Percentiles rank a stretch among this genome's conserved stretches.
Evolutionary conservation across 2,113 vertebrate species (phyloP).

Genomic region (Buteo buteo): DNA sequence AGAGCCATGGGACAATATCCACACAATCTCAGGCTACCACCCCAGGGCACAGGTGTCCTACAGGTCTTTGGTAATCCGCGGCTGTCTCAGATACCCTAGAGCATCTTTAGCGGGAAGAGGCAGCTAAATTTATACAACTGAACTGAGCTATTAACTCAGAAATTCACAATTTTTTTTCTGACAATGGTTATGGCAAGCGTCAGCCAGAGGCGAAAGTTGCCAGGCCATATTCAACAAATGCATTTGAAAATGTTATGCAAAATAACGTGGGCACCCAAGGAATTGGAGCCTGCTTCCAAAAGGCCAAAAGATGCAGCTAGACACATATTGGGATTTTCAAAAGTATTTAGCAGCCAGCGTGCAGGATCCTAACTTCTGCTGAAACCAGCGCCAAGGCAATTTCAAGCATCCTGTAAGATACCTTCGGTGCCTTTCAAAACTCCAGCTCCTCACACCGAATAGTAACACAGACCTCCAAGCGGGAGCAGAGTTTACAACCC

Average conservation of each 20-base stretch:
- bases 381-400: neutral
- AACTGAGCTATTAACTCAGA: neutral
- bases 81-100: neutral
- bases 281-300: neutral
- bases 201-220: neutral
- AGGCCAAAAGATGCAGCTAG: neutral
- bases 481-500: neutral
- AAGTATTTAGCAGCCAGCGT: neutral
- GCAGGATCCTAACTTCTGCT: neutral
- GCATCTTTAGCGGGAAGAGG: neutral
- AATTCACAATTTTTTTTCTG: neutral
- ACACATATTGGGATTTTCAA: neutral
- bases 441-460: neutral
- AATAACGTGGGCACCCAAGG: neutral
- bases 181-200: neutral
- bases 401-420: neutral
- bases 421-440: neutral
- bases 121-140: neutral
- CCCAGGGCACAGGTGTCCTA: neutral
- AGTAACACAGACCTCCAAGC: neutral
- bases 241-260: neutral
- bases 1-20: neutral
- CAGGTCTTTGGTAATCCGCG: neutral
- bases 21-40: neutral
- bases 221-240: neutral